Evolutionary conservation across 2,888 invertebrate species (phyloP).

Genomic region (Dryadula phaetusa): DNA sequence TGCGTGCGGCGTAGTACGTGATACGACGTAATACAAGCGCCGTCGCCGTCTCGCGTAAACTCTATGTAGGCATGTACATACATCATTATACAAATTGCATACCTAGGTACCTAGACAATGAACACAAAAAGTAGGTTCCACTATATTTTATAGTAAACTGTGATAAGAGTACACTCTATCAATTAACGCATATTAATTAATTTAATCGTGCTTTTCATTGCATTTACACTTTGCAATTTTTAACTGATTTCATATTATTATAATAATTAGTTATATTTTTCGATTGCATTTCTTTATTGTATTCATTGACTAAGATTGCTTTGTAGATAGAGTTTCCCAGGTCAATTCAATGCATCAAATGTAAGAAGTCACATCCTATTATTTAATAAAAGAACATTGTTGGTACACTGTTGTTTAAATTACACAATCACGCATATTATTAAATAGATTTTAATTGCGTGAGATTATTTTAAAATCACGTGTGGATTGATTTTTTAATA

Average conservation of each 20-base stretch:
- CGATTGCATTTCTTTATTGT: not conserved
- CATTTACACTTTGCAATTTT: not conserved
- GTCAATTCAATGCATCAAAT: conserved; percentile 18
- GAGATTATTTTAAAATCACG: not conserved
- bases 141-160: conserved; percentile 25
- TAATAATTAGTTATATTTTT: not conserved
- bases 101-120: conserved; percentile 39
- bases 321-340: conserved; percentile 15
- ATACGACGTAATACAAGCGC: conserved; percentile 62
- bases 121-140: conserved; percentile 30
- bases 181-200: not conserved
- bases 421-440: not conserved
- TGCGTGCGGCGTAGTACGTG: conserved; percentile 71
- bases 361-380: conserved; percentile 22
- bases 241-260: not conserved
- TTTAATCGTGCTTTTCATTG: not conserved
- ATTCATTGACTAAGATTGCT: not conserved
- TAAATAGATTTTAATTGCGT: not conserved
- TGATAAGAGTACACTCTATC: conserved; percentile 1
- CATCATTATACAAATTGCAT: conserved; percentile 44
- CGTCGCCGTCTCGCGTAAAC: conserved; percentile 69
- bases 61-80: conserved; percentile 54
- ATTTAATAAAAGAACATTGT: conserved; percentile 14
- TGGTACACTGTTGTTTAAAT: not conserved
- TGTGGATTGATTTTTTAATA: no score